A percentile compares a stretch with the other conserved stretches of the same genome.
These are phyloP conservation scores for Alethe diademata DNA, from an alignment of 2,113 vertebrate species.

Conservation along the genomic window DNA sequence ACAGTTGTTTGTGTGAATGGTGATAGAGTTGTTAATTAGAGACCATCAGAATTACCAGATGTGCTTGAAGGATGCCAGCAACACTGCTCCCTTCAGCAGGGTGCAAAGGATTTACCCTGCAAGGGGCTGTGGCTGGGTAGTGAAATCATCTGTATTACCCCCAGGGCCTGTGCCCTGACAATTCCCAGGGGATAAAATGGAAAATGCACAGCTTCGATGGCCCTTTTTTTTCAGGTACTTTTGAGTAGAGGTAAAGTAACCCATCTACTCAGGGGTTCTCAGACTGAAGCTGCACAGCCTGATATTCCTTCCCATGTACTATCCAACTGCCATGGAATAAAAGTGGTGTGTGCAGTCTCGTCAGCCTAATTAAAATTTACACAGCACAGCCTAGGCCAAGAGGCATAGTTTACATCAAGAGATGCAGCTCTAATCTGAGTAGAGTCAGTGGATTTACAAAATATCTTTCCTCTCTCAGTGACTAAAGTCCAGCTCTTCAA, in stretches of 20 bases:
- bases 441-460: background rate
- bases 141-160: background rate
- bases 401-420: background rate
- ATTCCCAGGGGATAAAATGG: background rate
- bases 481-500: background rate
- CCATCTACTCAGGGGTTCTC: background rate
- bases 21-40: background rate
- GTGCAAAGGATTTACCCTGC: background rate
- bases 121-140: fast-evolving
- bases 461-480: background rate
- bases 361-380: background rate
- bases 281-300: background rate
- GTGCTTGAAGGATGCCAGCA: background rate
- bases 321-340: background rate
- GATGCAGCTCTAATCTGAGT: background rate
- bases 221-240: background rate
- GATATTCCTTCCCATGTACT: background rate
- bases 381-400: background rate
- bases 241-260: background rate
- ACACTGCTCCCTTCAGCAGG: background rate
- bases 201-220: fast-evolving
- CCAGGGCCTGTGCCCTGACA: background rate
- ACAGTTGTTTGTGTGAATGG: background rate
- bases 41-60: background rate
- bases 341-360: background rate